Evolutionary conservation across 2,797 vertebrate species (phyloP), one percentile per base, ranked within the genome.

Genomic region (Argyrosomus regius): DNA sequence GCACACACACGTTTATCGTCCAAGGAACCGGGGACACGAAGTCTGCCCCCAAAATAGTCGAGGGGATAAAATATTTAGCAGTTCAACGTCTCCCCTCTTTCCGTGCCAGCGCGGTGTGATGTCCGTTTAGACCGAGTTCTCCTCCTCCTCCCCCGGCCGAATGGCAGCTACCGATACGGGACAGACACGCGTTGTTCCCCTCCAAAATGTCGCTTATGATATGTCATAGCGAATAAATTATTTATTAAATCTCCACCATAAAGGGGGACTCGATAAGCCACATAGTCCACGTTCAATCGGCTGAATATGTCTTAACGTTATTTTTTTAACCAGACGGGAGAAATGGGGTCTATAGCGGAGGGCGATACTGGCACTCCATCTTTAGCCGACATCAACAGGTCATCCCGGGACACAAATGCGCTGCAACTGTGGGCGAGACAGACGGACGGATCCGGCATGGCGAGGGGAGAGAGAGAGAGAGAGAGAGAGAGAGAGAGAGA

Each of bases 311-410:
- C 12, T 53, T 49, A 20, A n/a, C 17, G 61, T 58, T 59, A 6
- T 43, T 24, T 14, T 14, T 49, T 58, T 62, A 28, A 56, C 41
- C 48, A 50, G 59, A 26, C 62, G 50, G 13, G 26, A 72, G 59
- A 16, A 53, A 54, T 3, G 67, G 67, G 62, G 46, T 80, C 64
- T 78, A 81, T 5, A 79, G 72, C 78, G 83, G 86, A 65, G 88
- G 90, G 80, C 72, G 79, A 78, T 69, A 69, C 82, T 60, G 77
- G 85, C 83, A 66, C 89, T 91, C 91, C 92, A 89, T 93, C 91
- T 91, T 88, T 89, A 82, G 82, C 92, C 91, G 92, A 94, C 94
- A 95, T 95, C 95, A 96, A 96, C 95, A 96, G 95, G 95, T 96
- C 95, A 96, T 94, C 91, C 93, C 92, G 93, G 95, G 95, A 95